Percentiles rank a stretch among this genome's conserved stretches.
These are phyloP conservation scores for Trichopoda pennipes DNA, from an alignment of 2,888 invertebrate species.

Conservation along the genomic window DNA sequence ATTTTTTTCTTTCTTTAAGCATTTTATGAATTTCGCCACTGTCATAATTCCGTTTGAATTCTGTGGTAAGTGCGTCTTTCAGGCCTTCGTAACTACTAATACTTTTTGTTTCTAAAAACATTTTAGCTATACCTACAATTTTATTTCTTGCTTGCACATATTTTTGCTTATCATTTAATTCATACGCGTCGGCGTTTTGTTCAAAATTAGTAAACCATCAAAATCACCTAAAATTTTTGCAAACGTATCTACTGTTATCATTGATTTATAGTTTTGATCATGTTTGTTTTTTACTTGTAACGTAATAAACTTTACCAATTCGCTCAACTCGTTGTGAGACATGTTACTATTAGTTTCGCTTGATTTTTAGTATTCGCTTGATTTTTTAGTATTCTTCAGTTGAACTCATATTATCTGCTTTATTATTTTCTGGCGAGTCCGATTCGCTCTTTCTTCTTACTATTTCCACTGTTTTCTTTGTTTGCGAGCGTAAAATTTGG, in stretches of 20 bases:
- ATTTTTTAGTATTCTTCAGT: neutral
- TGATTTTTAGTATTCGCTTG: neutral
- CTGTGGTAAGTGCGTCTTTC: constrained; percentile 12
- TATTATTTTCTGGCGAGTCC: neutral
- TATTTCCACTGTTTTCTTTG: neutral
- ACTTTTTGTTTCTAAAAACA: constrained; percentile 40
- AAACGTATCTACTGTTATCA: no score
- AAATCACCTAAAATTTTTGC: constrained; percentile 49
- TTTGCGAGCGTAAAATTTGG: constrained; percentile 3
- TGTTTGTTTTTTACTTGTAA: constrained; percentile 2
- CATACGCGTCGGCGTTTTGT: constrained; percentile 46
- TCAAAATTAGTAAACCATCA: constrained; percentile 45
- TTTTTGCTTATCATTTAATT: no score
- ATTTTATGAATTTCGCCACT: neutral
- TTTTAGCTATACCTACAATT: constrained; percentile 30
- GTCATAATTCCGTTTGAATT: constrained; percentile 13
- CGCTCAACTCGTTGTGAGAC: constrained; percentile 9
- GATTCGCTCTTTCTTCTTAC: constrained; percentile 4
- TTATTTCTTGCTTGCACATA: constrained; percentile 41
- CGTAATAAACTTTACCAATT: constrained; percentile 1
- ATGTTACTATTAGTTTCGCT: neutral
- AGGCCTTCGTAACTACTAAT: constrained; percentile 26
- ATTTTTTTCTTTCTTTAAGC: no score
- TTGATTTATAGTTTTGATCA: no score
- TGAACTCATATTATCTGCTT: neutral